Percentiles rank a stretch among this genome's conserved stretches.
Evolutionary conservation across 2,113 vertebrate genomes (phyloP).

Genomic region (Corythornis vintsioides): DNA sequence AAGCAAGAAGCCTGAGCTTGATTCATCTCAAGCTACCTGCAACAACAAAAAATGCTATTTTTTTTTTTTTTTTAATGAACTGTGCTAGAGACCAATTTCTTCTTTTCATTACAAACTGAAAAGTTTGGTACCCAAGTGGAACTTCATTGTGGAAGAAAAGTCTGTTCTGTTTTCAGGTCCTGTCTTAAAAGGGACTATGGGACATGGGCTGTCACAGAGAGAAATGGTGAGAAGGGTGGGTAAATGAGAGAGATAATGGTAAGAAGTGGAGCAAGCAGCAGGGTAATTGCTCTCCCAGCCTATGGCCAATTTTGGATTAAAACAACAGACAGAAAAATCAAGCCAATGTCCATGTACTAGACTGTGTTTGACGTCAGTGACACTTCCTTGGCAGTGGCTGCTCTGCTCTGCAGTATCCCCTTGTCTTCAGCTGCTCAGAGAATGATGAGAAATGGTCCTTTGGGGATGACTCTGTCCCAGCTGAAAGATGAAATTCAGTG

Average conservation of each 20-base stretch:
- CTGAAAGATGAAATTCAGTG: neutral
- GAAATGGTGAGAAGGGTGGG: neutral
- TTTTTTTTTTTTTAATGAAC: neutral
- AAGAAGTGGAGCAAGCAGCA: neutral
- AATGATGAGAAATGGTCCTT: constrained; percentile 1
- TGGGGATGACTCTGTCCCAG: neutral
- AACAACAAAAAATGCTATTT: neutral
- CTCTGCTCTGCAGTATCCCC: neutral
- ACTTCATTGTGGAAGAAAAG: neutral
- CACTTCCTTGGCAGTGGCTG: neutral
- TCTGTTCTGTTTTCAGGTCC: neutral
- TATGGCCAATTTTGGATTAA: neutral
- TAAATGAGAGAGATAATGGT: neutral
- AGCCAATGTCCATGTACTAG: neutral
- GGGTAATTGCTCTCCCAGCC: neutral
- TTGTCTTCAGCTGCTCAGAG: constrained; percentile 3
- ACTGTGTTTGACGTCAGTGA: constrained; percentile 27
- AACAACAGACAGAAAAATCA: neutral
- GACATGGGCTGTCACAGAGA: neutral
- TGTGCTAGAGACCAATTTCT: neutral
- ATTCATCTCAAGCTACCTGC: neutral
- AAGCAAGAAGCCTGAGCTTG: neutral
- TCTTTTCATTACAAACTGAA: neutral
- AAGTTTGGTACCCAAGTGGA: neutral
- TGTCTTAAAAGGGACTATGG: neutral